Evolutionary conservation across 2,113 vertebrate genomes (phyloP), one percentile per base, ranked within the genome.

Genomic region (Polypterus bichir): DNA sequence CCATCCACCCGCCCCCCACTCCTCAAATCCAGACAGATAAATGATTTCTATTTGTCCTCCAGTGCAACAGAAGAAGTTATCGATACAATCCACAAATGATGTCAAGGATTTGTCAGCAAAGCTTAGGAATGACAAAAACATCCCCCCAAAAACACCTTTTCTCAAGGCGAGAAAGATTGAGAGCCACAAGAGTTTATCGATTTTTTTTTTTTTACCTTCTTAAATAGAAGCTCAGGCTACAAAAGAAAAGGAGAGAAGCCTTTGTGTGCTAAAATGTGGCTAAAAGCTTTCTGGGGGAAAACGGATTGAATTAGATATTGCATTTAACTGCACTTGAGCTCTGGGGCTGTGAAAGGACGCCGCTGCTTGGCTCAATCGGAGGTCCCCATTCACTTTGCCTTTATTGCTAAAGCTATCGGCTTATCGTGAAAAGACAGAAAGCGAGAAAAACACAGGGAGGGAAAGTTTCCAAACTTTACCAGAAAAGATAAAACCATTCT

Each of bases 61-160:
- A 81, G 88, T 79, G 88, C 84, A 82, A 68, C 71, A 86, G 83
- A 90, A 88, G 86, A 93, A 90, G 87, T 91, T 92, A 94, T 97
- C 87, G 87, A 97, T 96, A 92, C 88, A 83, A 93, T 86, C 91
- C 79, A 71, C 79, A 90, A 89, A 91, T 92, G 88, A 91, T 93
- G 92, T 92, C 89, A 91, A 92, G 92, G 90, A 94, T 96, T 97
- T 96, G 90, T 91, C 89, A 88, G 88, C 80, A 81, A 82, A 86
- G 90, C 91, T 92, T 92, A 93, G 89, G 91, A 96, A 97, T 94
- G 91, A 95, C 91, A 97, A 93, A 96, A 93, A 75, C 79, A 79
- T 72, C 74, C 76, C 79, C 69, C 69, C 62, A 73, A 76, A 78
- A 79, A 71, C 76, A 86, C 88, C 88, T 89, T 89, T 79, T 85